Evolutionary conservation across 2,888 invertebrate genomes (phyloP).

Genomic region (Ophion slaviceki): DNA sequence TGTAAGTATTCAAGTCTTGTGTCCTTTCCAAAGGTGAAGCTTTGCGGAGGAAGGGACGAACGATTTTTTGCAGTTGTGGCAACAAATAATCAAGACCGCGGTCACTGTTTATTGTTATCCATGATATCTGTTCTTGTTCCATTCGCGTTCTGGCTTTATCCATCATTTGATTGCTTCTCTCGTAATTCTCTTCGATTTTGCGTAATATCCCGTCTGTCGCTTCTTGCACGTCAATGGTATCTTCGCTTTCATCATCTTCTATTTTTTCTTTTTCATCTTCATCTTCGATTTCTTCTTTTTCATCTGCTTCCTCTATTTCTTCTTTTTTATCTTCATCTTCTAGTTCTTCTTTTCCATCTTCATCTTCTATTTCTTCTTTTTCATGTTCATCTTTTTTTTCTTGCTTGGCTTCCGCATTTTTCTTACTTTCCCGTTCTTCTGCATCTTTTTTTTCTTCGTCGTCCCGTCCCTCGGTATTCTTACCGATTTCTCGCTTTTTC

Average conservation of each 20-base stretch:
- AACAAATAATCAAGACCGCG: slow-evolving; percentile 78
- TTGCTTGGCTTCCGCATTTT: slow-evolving; percentile 67
- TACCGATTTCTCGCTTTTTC: slow-evolving; percentile 71
- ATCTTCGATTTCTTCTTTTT: slow-evolving; percentile 62
- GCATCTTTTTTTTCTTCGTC: slow-evolving; percentile 79
- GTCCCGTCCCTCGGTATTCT: slow-evolving; percentile 78
- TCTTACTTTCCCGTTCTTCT: slow-evolving; percentile 65
- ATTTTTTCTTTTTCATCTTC: slow-evolving; percentile 22
- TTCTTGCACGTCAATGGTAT: slow-evolving; percentile 18
- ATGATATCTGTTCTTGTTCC: slow-evolving; percentile 83
- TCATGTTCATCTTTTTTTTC: slow-evolving; percentile 72
- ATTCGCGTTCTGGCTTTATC: slow-evolving; percentile 79
- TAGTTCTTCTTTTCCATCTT: slow-evolving; percentile 10
- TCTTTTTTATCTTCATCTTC: slow-evolving; percentile 17
- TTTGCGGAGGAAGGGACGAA: slow-evolving; percentile 82
- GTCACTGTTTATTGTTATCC: slow-evolving; percentile 83
- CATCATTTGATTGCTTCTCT: slow-evolving; percentile 83
- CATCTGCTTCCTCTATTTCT: slow-evolving; percentile 38
- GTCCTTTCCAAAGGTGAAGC: slow-evolving; percentile 86
- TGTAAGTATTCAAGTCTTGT: slow-evolving; percentile 84
- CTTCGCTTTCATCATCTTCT: slow-evolving; percentile 53
- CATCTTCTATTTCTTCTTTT: no score
- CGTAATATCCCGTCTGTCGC: slow-evolving; percentile 82
- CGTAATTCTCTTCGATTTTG: slow-evolving; percentile 84
- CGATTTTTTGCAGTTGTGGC: slow-evolving; percentile 73